phyloP scores from a whole-genome alignment of 2,888 invertebrate genomes.

The Caenorhabditis uteleia region DNA sequence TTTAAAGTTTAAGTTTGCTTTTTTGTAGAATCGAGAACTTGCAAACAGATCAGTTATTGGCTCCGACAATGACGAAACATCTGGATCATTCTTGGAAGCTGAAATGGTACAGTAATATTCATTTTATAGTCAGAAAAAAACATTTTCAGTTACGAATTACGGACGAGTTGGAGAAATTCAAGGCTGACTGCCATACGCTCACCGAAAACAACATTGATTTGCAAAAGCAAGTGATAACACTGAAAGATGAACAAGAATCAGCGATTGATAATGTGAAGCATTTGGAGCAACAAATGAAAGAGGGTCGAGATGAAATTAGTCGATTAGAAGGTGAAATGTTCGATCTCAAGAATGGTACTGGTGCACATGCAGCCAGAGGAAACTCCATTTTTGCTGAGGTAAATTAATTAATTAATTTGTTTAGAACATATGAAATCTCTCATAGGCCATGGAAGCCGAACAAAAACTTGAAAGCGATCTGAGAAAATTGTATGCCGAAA shows the following conservation, averaged over 20 bases:
- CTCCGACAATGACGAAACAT: conserved; percentile 7
- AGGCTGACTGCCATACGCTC: conserved; percentile 2
- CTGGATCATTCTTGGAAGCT: conserved; percentile 8
- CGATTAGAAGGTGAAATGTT: conserved; percentile 28
- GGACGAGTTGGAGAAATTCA: conserved; percentile 18
- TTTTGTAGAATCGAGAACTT: conserved; percentile 21
- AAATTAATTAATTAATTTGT: too few relatives aligned
- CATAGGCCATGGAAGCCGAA: conserved; percentile 38
- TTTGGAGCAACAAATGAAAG: conserved; percentile 18
- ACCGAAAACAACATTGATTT: conserved; percentile 11
- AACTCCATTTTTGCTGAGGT: conserved; percentile 31
- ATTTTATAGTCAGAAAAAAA: too few relatives aligned
- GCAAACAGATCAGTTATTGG: conserved; percentile 9
- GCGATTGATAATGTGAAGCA: conserved; percentile 11
- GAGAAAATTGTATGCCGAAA: conserved; percentile 7
- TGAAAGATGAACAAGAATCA: conserved; percentile 16
- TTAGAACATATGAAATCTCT: too few relatives aligned
- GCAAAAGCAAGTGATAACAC: conserved; percentile 9
- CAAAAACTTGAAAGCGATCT: conserved; percentile 19
- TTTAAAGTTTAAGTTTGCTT: not conserved
- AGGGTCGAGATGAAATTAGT: conserved; percentile 14
- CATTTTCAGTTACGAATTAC: too few relatives aligned
- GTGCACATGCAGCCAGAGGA: not conserved
- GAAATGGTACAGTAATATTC: conserved; percentile 19
- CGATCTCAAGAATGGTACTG: conserved; percentile 16